Conservation (phyloP, 2,797 vertebrate genomes). For the Clarias fuscus region DNA sequence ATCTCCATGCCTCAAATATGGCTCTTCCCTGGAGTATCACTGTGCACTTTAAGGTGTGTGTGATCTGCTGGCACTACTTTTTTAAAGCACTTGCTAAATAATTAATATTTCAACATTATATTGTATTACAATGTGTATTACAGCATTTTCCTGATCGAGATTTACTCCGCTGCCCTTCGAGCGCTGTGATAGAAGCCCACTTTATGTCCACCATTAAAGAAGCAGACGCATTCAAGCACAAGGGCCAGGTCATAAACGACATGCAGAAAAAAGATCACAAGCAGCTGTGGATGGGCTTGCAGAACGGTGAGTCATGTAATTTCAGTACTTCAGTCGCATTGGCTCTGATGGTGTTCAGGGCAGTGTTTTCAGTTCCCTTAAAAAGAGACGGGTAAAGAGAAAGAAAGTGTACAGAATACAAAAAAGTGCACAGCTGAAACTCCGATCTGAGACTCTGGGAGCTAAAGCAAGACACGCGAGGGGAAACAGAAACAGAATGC, state of each 20-base stretch:
- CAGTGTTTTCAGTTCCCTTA: not conserved
- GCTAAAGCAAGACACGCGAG: not conserved
- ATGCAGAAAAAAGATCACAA: constrained; percentile 99
- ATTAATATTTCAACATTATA: not conserved
- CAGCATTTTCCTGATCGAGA: constrained; percentile 95
- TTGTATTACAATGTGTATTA: constrained; percentile 38
- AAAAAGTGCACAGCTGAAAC: constrained; percentile 17
- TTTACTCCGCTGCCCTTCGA: constrained; percentile 90
- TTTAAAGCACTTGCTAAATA: not conserved
- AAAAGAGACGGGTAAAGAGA: not conserved
- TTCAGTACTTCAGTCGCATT: not conserved
- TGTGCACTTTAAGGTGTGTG: constrained; percentile 95
- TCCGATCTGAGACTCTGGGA: not conserved
- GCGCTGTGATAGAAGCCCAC: constrained; percentile 93
- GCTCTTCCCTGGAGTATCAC: constrained; percentile 95
- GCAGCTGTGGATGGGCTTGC: constrained; percentile 98
- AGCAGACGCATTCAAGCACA: constrained; percentile 98
- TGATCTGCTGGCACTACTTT: not conserved
- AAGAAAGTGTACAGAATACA: not conserved
- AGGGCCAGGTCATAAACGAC: constrained; percentile 97
- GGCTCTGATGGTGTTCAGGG: not conserved
- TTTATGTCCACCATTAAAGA: constrained; percentile 99
- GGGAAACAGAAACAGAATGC: constrained; percentile 10
- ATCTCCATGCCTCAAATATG: constrained; percentile 92
- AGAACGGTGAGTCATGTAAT: constrained; percentile 82